A percentile compares a stretch with the other conserved stretches of the same genome.
Conservation (phyloP, 2,888 invertebrate species). For the Xanthia togata region DNA sequence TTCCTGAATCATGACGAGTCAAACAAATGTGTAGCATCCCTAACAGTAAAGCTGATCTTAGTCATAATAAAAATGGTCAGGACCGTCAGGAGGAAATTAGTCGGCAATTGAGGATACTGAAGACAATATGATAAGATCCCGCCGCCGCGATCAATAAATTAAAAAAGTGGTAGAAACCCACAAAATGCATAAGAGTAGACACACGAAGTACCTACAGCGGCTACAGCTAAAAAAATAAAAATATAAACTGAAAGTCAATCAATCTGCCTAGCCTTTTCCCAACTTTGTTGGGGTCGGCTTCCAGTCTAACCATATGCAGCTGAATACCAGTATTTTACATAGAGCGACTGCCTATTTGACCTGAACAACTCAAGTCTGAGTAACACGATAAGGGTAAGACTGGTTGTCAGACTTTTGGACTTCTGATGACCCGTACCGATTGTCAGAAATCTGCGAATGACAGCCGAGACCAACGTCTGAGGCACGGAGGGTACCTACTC, state of each 20-base stretch:
- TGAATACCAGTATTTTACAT: neutral
- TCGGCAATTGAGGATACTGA: neutral
- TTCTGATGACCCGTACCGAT: no score
- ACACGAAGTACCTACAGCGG: neutral
- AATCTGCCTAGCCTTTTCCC: neutral
- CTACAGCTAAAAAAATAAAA: neutral
- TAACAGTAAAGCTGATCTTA: neutral
- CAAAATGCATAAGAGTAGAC: neutral
- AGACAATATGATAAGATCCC: neutral
- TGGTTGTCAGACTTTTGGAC: no score
- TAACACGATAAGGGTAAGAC: neutral
- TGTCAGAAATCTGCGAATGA: neutral
- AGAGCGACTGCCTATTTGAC: neutral
- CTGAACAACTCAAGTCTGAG: neutral
- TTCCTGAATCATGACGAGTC: neutral
- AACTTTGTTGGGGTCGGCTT: neutral
- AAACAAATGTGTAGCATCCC: neutral
- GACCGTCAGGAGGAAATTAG: neutral
- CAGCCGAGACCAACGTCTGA: neutral
- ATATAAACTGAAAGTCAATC: neutral
- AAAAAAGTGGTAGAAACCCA: neutral
- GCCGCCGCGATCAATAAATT: conserved; percentile 9
- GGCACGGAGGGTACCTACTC: neutral
- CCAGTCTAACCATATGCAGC: neutral
- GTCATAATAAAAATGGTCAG: neutral